A percentile compares a stretch with the other conserved stretches of the same genome.
phyloP scores from a whole-genome alignment of 2,113 vertebrate genomes.

The Zapus hudsonius region DNA sequence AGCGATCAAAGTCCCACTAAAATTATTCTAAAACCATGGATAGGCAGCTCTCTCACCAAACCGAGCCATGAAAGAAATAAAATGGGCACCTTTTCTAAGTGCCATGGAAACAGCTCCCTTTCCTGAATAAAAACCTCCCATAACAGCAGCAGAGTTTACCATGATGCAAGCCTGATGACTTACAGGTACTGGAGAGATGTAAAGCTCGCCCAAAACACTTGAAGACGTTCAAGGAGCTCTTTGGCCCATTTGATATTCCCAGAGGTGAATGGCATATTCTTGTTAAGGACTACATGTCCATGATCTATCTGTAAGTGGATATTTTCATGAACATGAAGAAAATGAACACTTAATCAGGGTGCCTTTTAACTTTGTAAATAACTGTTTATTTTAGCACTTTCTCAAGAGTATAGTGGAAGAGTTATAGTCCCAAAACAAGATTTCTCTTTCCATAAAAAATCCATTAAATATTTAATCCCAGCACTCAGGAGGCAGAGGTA shows the following conservation, averaged over 20 bases:
- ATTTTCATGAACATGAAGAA: slow-evolving; percentile 42
- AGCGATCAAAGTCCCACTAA: neutral
- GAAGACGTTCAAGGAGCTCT: slow-evolving; percentile 85
- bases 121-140: neutral
- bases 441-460: neutral
- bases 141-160: neutral
- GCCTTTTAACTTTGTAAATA: neutral
- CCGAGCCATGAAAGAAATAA: neutral
- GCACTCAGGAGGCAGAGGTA: no score
- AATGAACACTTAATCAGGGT: neutral
- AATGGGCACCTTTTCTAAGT: neutral
- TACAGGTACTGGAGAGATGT: slow-evolving; percentile 82
- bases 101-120: neutral
- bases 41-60: neutral
- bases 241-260: slow-evolving; percentile 88
- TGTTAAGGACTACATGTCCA: slow-evolving; percentile 79
- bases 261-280: slow-evolving; percentile 88
- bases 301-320: slow-evolving; percentile 79
- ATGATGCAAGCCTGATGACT: slow-evolving; percentile 68
- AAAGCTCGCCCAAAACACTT: slow-evolving; percentile 87
- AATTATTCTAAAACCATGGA: neutral
- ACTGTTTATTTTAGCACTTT: neutral
- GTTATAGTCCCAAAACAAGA: neutral
- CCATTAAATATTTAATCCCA: no score
- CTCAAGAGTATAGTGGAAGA: neutral